Evolutionary conservation across 2,888 invertebrate genomes (phyloP).

Genomic region (Thalpophila matura): DNA sequence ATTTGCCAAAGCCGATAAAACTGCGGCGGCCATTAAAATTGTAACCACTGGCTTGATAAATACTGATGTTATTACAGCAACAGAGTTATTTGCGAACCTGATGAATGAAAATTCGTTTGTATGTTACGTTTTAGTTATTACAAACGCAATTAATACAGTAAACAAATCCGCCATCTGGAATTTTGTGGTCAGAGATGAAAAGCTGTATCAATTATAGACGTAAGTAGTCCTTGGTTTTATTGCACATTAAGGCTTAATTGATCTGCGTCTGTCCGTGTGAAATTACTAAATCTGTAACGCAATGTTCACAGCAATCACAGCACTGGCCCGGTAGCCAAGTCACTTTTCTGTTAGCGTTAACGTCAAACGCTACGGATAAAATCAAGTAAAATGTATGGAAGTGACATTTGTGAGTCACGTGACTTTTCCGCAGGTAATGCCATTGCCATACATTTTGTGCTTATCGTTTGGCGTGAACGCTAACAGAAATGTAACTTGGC

Average conservation of each 20-base stretch:
- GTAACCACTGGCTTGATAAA: slow-evolving; percentile 40
- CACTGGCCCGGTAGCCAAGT: no score
- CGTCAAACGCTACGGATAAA: no score
- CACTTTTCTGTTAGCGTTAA: no score
- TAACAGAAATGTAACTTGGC: no score
- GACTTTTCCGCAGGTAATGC: no score
- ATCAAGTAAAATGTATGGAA: no score
- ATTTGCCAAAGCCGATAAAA: slow-evolving; percentile 68
- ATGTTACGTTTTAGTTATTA: slow-evolving; percentile 48
- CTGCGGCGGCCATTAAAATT: slow-evolving; percentile 50
- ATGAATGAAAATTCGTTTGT: slow-evolving; percentile 57
- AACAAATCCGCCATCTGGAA: slow-evolving; percentile 28
- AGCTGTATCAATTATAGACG: slow-evolving; percentile 8
- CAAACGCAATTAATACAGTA: slow-evolving; percentile 41
- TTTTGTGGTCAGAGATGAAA: slow-evolving; percentile 19
- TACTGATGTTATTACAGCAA: slow-evolving; percentile 46
- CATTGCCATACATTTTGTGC: no score
- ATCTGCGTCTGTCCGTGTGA: background rate
- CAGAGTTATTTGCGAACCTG: slow-evolving; percentile 40
- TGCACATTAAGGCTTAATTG: slow-evolving; percentile 10
- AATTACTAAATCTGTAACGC: background rate
- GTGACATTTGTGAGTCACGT: no score
- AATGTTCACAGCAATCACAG: no score
- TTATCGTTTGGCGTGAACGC: no score
- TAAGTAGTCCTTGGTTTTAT: slow-evolving; percentile 20